phyloP scores from a whole-genome alignment of 2,797 vertebrate species.

The Loris lydekkerianus region DNA sequence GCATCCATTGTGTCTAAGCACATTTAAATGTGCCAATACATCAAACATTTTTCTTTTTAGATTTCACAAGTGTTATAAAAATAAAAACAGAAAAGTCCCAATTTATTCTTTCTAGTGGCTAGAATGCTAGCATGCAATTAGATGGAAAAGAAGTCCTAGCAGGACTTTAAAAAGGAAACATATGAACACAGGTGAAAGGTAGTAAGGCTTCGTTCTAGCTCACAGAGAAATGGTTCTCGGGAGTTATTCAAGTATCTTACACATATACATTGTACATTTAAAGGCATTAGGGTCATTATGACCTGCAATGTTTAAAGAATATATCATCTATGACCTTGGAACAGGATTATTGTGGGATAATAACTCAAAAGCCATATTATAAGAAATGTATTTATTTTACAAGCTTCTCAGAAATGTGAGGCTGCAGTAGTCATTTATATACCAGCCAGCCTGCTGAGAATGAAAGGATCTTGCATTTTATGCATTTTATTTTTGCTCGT shows the following conservation, averaged over 20 bases:
- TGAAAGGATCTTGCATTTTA: not conserved
- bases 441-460: not conserved
- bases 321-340: not conserved
- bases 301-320: not conserved
- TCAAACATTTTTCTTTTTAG: not conserved
- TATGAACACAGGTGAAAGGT: not conserved
- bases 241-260: not conserved
- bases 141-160: not conserved
- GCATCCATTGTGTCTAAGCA: constrained; percentile 6
- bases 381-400: constrained; percentile 13
- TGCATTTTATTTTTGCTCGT: constrained; percentile 23
- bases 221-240: not conserved
- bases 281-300: not conserved
- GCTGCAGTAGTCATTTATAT: not conserved
- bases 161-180: not conserved
- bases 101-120: not conserved
- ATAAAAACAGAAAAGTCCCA: constrained; percentile 22
- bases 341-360: not conserved
- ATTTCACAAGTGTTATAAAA: constrained; percentile 58
- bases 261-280: constrained; percentile 35
- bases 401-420: constrained; percentile 42
- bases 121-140: not conserved
- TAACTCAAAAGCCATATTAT: constrained; percentile 6
- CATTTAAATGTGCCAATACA: constrained; percentile 52
- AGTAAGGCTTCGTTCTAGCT: constrained; percentile 10